Base-by-base conservation (phyloP, 2,797 vertebrate species). In the Lacerta bilineata region DNA sequence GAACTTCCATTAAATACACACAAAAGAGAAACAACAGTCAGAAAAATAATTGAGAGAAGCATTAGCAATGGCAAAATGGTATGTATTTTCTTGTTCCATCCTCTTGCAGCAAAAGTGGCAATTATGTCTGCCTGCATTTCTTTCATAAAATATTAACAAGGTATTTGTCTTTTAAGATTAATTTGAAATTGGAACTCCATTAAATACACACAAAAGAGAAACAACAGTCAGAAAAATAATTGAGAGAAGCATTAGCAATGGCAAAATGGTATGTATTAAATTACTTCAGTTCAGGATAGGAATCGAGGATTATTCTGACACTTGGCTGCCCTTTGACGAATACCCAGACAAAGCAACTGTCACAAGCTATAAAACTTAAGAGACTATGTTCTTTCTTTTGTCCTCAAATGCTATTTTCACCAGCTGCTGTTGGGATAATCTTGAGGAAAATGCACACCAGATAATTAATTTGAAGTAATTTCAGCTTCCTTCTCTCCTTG, bases 261-360 rank as follows among this genome's bases (percentile, higher is more conserved):
- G 1, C 27, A 17, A 69, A n/a, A 43, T 25, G 20, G 36, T 25
- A 86, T 71, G 5, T 43, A 61, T 74, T 29, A 75, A 81, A 82
- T 25, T 10, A 61, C 79, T 66, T 66, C 17, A 36, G 39, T 46
- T 75, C 79, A 50, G 9, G 41, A 43, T 59, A 43, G 29, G 59
- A 13, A 5, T 13, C 4, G 11, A 6, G 3, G 59, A 39, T 85
- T 80, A 89, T 55, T 74, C 39, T 80, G 77, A 74, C 69, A 75
- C 39, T 79, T 89, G 83, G 20, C n/a, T 85, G 55, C 66, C 76
- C 39, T 80, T 75, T n/a, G 55, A 85, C 36, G 66, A 75, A 80
- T 68, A 75, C 23, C 10, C 9, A 78, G 64, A 79, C 82, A 88
- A 79, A 46, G 66, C 55, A 89, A 85, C 68, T 81, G 39, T 55